Evolutionary conservation across 2,888 invertebrate species (phyloP).

Genomic region (Apantesis nais): DNA sequence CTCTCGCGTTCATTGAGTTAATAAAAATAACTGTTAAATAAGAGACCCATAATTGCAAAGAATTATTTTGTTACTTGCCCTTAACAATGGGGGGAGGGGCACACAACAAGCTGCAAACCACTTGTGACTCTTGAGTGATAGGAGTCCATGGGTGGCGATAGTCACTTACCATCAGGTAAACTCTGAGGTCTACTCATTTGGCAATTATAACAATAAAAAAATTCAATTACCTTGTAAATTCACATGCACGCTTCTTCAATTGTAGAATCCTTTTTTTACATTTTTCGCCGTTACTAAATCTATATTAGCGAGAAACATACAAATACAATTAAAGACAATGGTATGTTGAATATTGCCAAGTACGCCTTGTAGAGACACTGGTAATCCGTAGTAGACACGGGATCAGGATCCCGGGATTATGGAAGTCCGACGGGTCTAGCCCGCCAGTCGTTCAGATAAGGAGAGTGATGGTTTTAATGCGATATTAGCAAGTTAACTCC

Average conservation of each 20-base stretch:
- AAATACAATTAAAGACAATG: slow-evolving; percentile 21
- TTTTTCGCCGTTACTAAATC: neutral
- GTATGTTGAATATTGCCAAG: slow-evolving; percentile 48
- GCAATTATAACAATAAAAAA: neutral
- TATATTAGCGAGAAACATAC: neutral
- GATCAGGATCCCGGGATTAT: slow-evolving; percentile 66
- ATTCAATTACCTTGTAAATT: neutral
- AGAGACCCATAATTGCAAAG: no score
- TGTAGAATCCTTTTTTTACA: no score
- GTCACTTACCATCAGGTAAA: neutral
- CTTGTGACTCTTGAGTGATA: neutral
- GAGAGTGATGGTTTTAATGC: slow-evolving; percentile 61
- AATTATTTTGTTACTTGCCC: no score
- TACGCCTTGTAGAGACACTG: slow-evolving; percentile 57
- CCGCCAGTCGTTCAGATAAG: slow-evolving; percentile 63
- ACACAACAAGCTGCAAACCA: neutral
- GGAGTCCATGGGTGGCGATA: neutral
- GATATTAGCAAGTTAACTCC: slow-evolving; percentile 69
- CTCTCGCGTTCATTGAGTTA: neutral
- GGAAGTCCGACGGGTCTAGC: slow-evolving; percentile 50
- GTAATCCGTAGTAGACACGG: slow-evolving; percentile 67
- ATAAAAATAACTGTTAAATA: neutral
- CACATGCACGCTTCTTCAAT: no score
- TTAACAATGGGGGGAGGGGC: no score
- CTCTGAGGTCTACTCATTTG: neutral